Percentiles rank a stretch among this genome's conserved stretches.
phyloP scores from a whole-genome alignment of 2,797 vertebrate species.

The Miichthys miiuy region DNA sequence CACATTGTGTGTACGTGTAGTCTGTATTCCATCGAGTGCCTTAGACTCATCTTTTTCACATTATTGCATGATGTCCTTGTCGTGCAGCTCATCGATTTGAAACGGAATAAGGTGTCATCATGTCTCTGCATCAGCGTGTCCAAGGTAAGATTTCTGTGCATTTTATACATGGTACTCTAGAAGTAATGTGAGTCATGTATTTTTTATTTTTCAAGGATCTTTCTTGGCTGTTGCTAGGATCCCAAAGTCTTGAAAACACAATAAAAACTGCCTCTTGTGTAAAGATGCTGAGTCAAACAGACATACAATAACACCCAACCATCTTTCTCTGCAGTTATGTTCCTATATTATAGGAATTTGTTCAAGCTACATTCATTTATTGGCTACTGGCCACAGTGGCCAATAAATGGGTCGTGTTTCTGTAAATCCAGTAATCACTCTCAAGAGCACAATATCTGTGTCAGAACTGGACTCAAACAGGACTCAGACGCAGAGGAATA shows the following conservation, averaged over 20 bases:
- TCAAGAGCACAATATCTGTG: too few species aligned
- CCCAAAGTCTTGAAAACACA: neutral
- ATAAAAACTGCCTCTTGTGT: neutral
- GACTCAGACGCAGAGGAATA: too few species aligned
- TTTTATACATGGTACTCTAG: neutral
- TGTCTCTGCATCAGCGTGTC: conserved; percentile 3
- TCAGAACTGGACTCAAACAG: too few species aligned
- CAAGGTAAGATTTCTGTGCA: neutral
- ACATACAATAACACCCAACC: neutral
- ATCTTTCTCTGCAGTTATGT: neutral
- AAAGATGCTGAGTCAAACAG: neutral
- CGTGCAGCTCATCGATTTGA: neutral
- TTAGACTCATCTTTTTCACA: neutral
- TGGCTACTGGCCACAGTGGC: neutral
- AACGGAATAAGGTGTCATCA: neutral
- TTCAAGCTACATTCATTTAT: neutral
- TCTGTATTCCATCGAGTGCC: neutral
- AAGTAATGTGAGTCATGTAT: neutral
- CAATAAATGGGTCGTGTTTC: too few species aligned
- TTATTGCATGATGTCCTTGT: neutral
- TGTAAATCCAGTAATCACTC: too few species aligned
- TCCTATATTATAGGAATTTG: neutral
- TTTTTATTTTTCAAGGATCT: neutral
- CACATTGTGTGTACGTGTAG: neutral
- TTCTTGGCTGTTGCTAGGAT: neutral